Evolutionary conservation across 2,797 vertebrate species (phyloP).

Genomic region (Corythornis leucogaster): DNA sequence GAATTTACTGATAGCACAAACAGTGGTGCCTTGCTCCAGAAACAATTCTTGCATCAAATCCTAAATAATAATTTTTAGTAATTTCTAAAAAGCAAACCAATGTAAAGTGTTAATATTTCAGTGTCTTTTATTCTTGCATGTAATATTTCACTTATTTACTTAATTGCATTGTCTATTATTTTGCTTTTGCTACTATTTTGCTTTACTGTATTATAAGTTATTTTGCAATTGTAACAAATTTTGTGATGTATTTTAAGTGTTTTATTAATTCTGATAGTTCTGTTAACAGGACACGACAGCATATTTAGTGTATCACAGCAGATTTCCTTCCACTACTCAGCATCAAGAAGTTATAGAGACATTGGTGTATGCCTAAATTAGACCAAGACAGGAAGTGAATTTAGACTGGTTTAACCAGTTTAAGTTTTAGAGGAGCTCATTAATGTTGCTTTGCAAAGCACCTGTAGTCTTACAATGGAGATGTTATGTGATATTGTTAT

Average conservation of each 20-base stretch:
- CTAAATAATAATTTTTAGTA: neutral
- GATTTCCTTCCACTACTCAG: neutral
- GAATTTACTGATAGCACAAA: neutral
- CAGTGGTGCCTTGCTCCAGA: neutral
- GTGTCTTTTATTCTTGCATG: neutral
- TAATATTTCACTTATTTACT: neutral
- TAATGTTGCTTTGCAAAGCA: neutral
- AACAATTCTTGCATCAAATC: neutral
- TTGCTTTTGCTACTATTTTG: neutral
- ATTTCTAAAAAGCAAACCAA: neutral
- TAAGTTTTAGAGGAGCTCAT: conserved; percentile 14
- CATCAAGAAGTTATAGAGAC: neutral
- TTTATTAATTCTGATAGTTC: neutral
- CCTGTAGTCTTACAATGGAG: neutral
- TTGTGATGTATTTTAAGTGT: neutral
- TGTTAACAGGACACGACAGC: rapidly evolving
- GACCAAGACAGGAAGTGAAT: neutral
- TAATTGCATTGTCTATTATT: neutral
- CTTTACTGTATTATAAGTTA: neutral
- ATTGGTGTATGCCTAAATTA: neutral
- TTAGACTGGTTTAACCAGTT: neutral
- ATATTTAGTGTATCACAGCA: neutral
- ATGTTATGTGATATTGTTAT: neutral
- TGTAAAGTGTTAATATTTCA: neutral
- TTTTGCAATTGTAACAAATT: neutral